Base-by-base conservation (phyloP, 1,140 invertebrate species). In the Drosophila bocqueti region DNA sequence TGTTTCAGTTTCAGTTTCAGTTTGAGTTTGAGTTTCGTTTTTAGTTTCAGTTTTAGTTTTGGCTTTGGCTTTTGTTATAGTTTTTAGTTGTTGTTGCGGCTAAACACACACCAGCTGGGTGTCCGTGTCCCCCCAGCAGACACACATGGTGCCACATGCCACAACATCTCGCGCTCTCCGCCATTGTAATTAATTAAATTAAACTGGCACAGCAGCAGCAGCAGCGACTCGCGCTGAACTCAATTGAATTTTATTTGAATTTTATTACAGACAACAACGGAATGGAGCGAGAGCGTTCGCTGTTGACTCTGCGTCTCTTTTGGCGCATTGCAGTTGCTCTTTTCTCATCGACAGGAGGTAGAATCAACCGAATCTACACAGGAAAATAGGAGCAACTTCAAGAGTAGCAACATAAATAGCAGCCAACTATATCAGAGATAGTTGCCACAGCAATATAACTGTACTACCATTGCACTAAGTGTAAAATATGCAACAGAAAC, bases 231-330 rank as follows among this genome's bases (percentile, higher is more conserved):
- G 84, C 66, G 55, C 52, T 89, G 81, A 90, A 90, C 85, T 85
- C 85, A 89, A 89, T 89, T 90, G 84, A 89, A 90, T 89, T 89
- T 89, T 89, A 90, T 89, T 90, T 90, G 84, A 89, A 89, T 89
- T 89, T 90, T 89, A 89, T 89, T 89, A 89, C 84, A 78, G 62
- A 67, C 68, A 78, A 62, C 74, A 64, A 47, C 64, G 45, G 49
- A 38, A 34, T 46, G 42, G 47, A 45, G 24, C 46, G 36, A 40
- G 18, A 40, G 31, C 34, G 18, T 59, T 45, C 57, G 42, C 40
- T 73, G 47, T 76, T 72, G 61, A 57, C 50, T 67, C 50, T 57
- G 72, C n/a, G 60, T 11, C 21, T 38, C 52, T 72, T 58, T 84
- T 61, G 75, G 46, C 55, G 61, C 75, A 83, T 42, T 82, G 80